Base-by-base conservation (phyloP, 2,888 invertebrate genomes). In the Silvanus unidentatus region DNA sequence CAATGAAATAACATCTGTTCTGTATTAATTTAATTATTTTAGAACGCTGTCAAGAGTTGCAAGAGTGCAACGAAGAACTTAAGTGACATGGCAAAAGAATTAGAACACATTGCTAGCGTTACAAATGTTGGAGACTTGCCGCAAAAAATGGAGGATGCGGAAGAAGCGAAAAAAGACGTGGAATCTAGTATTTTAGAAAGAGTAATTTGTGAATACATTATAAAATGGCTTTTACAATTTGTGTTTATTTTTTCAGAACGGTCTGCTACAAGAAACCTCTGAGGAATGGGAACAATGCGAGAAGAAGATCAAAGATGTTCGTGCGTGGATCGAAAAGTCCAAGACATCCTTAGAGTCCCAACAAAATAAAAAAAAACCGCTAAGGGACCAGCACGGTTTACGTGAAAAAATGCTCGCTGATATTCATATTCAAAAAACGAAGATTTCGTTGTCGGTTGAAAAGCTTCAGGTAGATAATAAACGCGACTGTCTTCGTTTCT, bases 261-360 rank as follows among this genome's bases (percentile, higher is more conserved):
- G 89, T 37, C 74, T 92, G 57, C 77, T 95, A 48, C 89, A 90
- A 78, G 95, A 95, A 74, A 84, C 92, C 42, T 86, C 88, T 39
- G 93, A 94, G 69, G 94, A 95, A 75, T 95, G 95, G 91, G 93
- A 94, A 68, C 89, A 95, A 71, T 95, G 93, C 73, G 94, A 95
- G 72, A 87, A 82, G 70, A 95, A 96, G 71, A 80, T 95, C 70
- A 88, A 89, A 70, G 94, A 95, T 59, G 88, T 90, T 37, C 84
- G 83, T 48, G 78, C 79, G 54, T 96, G 94, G 93, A 81, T 94
- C 58, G 93, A 94, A 49, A 92, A 92, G 64, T 85, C 92, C 6
- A 78, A 81, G 54, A 80, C 82, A 54, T 77, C 81, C 40, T 69
- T 93, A 38, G 91, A 90, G 45, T 82, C 88, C 28, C 81, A 86